A percentile compares a stretch with the other conserved stretches of the same genome.
phyloP scores from a whole-genome alignment of 1,140 invertebrate species.

The Ceratitis capitata region DNA sequence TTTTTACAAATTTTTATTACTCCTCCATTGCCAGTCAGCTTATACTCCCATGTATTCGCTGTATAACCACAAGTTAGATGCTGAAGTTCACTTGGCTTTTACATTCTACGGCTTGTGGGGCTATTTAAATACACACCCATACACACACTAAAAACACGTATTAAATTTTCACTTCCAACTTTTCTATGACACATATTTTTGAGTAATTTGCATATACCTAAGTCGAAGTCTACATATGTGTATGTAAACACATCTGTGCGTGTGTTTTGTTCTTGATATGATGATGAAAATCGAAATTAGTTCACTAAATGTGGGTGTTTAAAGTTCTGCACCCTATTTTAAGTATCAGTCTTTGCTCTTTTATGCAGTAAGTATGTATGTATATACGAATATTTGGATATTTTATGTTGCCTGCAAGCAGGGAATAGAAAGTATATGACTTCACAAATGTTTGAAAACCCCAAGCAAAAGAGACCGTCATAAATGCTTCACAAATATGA shows the following conservation, averaged over 20 bases:
- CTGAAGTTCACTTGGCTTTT: neutral
- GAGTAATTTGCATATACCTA: neutral
- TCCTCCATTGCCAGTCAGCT: neutral
- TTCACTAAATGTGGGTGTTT: constrained; percentile 5
- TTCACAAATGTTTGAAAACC: neutral
- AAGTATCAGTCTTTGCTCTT: too few species aligned
- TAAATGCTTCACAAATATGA: neutral
- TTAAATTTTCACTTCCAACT: too few species aligned
- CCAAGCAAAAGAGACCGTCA: neutral
- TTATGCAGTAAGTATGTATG: neutral
- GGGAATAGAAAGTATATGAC: neutral
- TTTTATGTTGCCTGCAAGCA: neutral
- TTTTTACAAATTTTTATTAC: too few species aligned
- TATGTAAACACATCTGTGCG: neutral
- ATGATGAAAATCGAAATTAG: constrained; percentile 31
- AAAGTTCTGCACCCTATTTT: neutral
- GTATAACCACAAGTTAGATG: neutral
- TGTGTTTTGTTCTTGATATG: neutral
- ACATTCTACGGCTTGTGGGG: too few species aligned
- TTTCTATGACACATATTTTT: too few species aligned
- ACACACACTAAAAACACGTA: too few species aligned
- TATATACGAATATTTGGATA: neutral
- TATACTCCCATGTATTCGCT: neutral
- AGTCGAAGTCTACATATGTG: neutral
- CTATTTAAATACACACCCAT: too few species aligned